Percentiles rank a stretch among this genome's conserved stretches.
Evolutionary conservation across 2,888 invertebrate species (phyloP).

Genomic region (Enchytraeus crypticus): DNA sequence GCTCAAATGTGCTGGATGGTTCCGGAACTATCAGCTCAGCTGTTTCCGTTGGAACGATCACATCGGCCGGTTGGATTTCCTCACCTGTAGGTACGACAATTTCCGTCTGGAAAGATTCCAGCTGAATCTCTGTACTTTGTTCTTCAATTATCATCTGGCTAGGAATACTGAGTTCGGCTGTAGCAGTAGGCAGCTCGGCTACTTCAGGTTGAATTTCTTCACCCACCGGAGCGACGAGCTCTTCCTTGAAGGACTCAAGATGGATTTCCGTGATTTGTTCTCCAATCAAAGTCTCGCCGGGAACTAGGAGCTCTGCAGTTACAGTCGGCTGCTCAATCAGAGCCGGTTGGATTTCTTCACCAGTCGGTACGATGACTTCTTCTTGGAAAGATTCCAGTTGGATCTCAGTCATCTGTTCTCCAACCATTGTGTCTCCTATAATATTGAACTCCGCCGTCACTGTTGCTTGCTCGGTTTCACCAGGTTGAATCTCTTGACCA

Average conservation of each 20-base stretch:
- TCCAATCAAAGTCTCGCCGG: neutral
- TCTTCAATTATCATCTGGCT: neutral
- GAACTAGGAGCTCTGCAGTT: slow-evolving; percentile 1
- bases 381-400: slow-evolving; percentile 2
- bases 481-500: slow-evolving; percentile 10
- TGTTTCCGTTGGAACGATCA: neutral
- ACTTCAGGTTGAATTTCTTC: slow-evolving; percentile 10
- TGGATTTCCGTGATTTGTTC: neutral
- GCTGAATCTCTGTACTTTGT: neutral
- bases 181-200: slow-evolving; percentile 5
- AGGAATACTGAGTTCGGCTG: neutral
- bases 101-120: slow-evolving; percentile 4
- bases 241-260: slow-evolving; percentile 3
- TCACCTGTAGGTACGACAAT: slow-evolving; percentile 9
- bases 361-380: slow-evolving; percentile 6
- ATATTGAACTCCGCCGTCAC: slow-evolving; percentile 5
- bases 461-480: slow-evolving; percentile 9
- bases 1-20: neutral
- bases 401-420: neutral
- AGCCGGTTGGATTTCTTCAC: slow-evolving; percentile 12
- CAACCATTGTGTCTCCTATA: slow-evolving; percentile 12
- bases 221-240: neutral
- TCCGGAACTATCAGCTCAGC: neutral
- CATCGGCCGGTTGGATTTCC: slow-evolving; percentile 5
- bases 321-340: slow-evolving; percentile 4